Percentiles rank a stretch among this genome's conserved stretches.
Conservation (phyloP, 2,888 invertebrate genomes). For the Lumbricus terrestris region DNA sequence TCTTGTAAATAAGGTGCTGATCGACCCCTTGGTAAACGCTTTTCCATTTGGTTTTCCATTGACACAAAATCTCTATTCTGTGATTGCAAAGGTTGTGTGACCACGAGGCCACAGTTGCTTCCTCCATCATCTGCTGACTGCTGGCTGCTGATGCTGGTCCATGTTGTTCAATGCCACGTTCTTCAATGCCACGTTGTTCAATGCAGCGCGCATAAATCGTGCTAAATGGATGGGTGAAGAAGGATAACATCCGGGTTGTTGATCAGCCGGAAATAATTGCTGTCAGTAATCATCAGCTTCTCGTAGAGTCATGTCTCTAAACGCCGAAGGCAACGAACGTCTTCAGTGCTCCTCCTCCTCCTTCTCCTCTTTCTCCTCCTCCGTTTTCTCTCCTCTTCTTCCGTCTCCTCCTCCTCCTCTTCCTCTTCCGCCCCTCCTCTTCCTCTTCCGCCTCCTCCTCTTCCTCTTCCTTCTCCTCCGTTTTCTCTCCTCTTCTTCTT, state of each 20-base stretch:
- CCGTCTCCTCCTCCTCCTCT: not conserved
- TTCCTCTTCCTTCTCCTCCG: not conserved
- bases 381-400: not conserved
- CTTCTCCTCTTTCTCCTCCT: no score
- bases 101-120: not conserved
- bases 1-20: no score
- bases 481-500: not conserved
- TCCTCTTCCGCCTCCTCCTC: not conserved
- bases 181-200: not conserved
- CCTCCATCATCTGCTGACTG: no score
- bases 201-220: not conserved
- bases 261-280: not conserved
- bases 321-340: not conserved
- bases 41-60: not conserved
- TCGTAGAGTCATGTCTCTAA: not conserved
- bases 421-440: not conserved
- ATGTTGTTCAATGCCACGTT: no score
- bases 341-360: not conserved
- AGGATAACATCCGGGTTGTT: not conserved
- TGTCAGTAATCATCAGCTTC: slow-evolving; percentile 3
- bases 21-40: no score
- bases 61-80: not conserved
- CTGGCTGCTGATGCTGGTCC: no score
- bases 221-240: not conserved
- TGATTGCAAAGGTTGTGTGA: no score